Percentiles rank a stretch among this genome's conserved stretches.
phyloP scores from a whole-genome alignment of 1,140 invertebrate genomes.

The Lepidotrigona ventralis region DNA sequence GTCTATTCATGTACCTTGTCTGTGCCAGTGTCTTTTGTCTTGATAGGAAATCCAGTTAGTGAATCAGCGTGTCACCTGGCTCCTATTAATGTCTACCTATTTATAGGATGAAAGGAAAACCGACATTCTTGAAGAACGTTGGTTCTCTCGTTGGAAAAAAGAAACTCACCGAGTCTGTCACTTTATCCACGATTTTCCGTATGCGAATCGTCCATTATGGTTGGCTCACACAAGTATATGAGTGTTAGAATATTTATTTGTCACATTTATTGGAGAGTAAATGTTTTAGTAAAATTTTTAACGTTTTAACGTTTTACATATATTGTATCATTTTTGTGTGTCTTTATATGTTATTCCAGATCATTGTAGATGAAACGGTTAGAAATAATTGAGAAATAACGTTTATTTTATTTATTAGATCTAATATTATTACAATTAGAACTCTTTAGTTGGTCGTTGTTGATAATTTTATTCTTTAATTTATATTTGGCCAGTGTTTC shows the following conservation, averaged over 20 bases:
- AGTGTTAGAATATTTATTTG: neutral
- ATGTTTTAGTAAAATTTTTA: neutral
- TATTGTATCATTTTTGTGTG: too few species aligned
- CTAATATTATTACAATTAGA: too few species aligned
- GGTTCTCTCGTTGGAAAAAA: slow-evolving; percentile 45
- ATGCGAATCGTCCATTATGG: neutral
- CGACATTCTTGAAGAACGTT: slow-evolving; percentile 51
- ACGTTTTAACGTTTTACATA: too few species aligned
- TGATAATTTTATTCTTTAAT: too few species aligned
- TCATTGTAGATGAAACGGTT: too few species aligned
- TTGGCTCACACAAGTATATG: neutral
- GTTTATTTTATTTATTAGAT: too few species aligned
- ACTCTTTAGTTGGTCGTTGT: too few species aligned
- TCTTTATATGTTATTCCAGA: too few species aligned
- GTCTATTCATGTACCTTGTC: too few species aligned
- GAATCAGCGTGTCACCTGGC: slow-evolving; percentile 57
- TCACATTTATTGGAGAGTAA: neutral
- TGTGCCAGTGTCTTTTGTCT: slow-evolving; percentile 27
- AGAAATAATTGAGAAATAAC: too few species aligned
- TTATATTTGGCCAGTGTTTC: too few species aligned
- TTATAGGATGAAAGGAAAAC: slow-evolving; percentile 57
- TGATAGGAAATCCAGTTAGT: slow-evolving; percentile 44
- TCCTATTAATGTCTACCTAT: slow-evolving; percentile 51
- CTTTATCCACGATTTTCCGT: neutral
- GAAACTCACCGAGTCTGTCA: neutral